phyloP scores from a whole-genome alignment of 2,888 invertebrate species.

The Ennomos quercinarius region DNA sequence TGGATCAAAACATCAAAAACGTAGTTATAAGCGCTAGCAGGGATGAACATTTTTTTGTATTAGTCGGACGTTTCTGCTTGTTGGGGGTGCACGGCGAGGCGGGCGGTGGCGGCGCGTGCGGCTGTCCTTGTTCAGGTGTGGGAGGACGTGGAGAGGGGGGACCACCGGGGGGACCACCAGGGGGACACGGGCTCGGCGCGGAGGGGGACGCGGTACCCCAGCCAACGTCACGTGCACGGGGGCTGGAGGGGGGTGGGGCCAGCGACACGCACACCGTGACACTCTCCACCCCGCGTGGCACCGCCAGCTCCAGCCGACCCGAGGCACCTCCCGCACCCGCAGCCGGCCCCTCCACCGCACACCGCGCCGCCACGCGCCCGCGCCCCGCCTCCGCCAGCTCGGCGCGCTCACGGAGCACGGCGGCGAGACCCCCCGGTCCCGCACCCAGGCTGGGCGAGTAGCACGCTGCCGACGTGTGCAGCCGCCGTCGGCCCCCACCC shows the following conservation, averaged over 20 bases:
- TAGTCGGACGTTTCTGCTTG: no score
- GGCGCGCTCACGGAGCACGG: constrained; percentile 31
- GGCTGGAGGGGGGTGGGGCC: constrained; percentile 13
- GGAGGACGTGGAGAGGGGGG: no score
- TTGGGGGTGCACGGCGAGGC: no score
- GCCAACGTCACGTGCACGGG: constrained; percentile 1
- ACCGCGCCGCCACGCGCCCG: constrained; percentile 45
- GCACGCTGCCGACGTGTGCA: constrained; percentile 39
- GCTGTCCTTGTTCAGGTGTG: no score
- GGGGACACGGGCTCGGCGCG: constrained; percentile 31
- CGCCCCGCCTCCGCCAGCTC: constrained; percentile 47
- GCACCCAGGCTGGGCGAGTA: neutral
- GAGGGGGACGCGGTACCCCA: neutral
- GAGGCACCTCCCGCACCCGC: neutral
- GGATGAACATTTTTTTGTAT: no score
- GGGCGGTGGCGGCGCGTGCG: no score
- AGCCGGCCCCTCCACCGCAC: neutral
- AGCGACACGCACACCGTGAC: constrained; percentile 25
- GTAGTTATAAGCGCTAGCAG: no score
- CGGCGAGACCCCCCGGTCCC: constrained; percentile 10
- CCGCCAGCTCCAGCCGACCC: constrained; percentile 1
- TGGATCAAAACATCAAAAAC: no score
- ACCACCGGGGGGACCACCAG: no score
- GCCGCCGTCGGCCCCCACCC: constrained; percentile 1
- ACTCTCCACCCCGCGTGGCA: constrained; percentile 9